These are phyloP conservation scores for Ctenomys sociabilis DNA, from an alignment of 2,113 vertebrate species.

Conservation along the genomic window DNA sequence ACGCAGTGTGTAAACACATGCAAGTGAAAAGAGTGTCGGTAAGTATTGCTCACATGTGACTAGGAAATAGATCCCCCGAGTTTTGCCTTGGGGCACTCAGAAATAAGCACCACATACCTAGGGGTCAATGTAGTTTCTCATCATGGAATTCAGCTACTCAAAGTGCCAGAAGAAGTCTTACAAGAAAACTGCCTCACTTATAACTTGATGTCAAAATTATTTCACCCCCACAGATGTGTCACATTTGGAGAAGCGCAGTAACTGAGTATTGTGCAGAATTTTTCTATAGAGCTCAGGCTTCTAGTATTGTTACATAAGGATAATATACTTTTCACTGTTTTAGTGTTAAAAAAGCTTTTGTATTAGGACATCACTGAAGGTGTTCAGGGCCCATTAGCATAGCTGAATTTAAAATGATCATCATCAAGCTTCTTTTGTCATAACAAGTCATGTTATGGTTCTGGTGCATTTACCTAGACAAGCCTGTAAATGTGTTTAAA, in stretches of 20 bases:
- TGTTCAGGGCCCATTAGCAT: constrained; percentile 39
- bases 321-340: constrained; percentile 28
- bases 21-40: background rate
- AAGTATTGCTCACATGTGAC: background rate
- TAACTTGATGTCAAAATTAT: background rate
- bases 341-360: constrained; percentile 21
- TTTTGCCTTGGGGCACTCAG: background rate
- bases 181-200: background rate
- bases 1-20: background rate
- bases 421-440: constrained; percentile 34
- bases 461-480: background rate
- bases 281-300: background rate
- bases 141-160: background rate
- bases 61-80: background rate
- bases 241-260: constrained; percentile 18
- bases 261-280: background rate
- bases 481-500: background rate
- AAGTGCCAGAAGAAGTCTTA: background rate
- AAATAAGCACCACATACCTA: background rate
- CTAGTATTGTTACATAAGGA: constrained; percentile 13
- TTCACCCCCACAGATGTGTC: background rate
- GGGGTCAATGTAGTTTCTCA: background rate
- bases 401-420: constrained; percentile 60
- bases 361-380: constrained; percentile 4
- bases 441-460: constrained; percentile 42